These are phyloP conservation scores for Malurus alboscapulatus DNA, from an alignment of 2,113 vertebrate species.

Conservation along the genomic window DNA sequence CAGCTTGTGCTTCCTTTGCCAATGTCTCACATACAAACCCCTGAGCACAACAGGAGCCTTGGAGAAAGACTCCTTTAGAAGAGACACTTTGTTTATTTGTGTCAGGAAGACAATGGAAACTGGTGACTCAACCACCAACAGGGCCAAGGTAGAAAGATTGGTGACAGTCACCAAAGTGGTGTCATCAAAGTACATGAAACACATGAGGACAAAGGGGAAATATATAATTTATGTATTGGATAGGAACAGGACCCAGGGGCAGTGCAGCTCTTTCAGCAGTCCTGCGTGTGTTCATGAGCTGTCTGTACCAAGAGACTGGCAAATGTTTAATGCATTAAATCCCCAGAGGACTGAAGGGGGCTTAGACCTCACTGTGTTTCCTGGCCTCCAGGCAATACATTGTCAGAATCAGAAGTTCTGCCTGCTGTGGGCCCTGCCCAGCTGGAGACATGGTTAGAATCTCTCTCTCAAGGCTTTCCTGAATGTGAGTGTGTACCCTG, in stretches of 20 bases:
- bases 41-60: not conserved
- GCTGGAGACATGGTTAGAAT: not conserved
- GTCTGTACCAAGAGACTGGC: not conserved
- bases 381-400: not conserved
- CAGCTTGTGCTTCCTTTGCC: not conserved
- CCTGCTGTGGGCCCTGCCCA: not conserved
- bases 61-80: not conserved
- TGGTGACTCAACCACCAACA: not conserved
- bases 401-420: not conserved
- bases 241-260: not conserved
- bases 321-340: not conserved
- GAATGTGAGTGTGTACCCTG: rapidly evolving
- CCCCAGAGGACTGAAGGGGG: not conserved
- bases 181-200: not conserved
- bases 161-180: not conserved
- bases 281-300: not conserved
- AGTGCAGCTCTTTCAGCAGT: not conserved
- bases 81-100: not conserved
- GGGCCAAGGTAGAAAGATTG: not conserved
- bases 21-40: not conserved
- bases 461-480: not conserved
- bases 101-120: not conserved
- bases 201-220: not conserved
- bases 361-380: not conserved
- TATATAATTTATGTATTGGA: not conserved